These are phyloP conservation scores for Philaethria dido DNA, from an alignment of 2,888 invertebrate genomes.

Conservation along the genomic window DNA sequence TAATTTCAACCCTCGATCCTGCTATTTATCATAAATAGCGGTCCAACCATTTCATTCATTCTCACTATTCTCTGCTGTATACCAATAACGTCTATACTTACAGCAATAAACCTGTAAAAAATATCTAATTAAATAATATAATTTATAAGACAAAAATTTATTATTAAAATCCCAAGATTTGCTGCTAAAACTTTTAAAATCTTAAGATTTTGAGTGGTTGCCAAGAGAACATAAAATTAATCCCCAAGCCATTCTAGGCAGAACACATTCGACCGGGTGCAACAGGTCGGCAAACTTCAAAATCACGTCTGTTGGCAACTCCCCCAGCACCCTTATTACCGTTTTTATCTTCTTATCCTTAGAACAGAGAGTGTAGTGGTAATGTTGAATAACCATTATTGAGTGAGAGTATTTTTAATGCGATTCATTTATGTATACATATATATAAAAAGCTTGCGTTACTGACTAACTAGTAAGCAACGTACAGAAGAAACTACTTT, in stretches of 20 bases:
- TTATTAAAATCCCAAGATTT: neutral
- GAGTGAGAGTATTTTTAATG: no score
- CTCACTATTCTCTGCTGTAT: no score
- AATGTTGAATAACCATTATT: no score
- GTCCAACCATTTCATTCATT: no score
- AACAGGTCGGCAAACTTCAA: conserved; percentile 41
- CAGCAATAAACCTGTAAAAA: neutral
- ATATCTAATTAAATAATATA: no score
- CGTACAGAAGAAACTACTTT: no score
- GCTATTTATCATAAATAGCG: neutral
- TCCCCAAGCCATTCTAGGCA: conserved; percentile 25
- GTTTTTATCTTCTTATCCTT: conserved; percentile 29
- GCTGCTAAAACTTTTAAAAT: conserved; percentile 5
- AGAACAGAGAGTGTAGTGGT: conserved; percentile 4
- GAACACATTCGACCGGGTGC: conserved; percentile 35
- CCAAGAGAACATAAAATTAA: conserved; percentile 30
- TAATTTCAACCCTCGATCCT: no score
- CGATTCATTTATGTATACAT: no score
- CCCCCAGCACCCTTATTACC: conserved; percentile 33
- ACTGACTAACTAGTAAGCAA: no score
- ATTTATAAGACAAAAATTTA: neutral
- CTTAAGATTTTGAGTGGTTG: conserved; percentile 26
- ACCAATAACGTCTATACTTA: no score
- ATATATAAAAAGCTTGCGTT: no score
- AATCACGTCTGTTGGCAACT: conserved; percentile 41